Percentiles rank a stretch among this genome's conserved stretches.
phyloP scores from a whole-genome alignment of 1,140 invertebrate genomes.

The Oedothorax gibbosus region DNA sequence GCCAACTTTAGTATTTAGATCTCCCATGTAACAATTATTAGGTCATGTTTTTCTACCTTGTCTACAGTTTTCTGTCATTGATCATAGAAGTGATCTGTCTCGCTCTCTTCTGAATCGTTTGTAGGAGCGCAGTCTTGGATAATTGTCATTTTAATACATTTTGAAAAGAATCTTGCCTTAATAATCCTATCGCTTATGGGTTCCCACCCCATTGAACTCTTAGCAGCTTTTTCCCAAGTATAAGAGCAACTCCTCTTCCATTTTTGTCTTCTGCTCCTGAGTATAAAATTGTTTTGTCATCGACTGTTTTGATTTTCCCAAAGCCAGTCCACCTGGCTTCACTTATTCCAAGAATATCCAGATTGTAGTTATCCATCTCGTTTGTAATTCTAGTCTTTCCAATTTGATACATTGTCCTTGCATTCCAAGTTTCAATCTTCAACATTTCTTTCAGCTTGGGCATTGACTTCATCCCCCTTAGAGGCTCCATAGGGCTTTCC shows the following conservation, averaged over 20 bases:
- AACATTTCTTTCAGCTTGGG: not conserved
- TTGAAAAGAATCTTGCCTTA: not conserved
- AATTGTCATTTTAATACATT: not conserved
- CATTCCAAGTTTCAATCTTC: conserved; percentile 30
- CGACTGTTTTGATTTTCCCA: not conserved
- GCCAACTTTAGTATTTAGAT: too few relatives aligned
- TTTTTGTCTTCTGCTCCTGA: not conserved
- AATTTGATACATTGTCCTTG: not conserved
- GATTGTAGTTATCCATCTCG: too few relatives aligned
- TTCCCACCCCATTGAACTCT: not conserved
- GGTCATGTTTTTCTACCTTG: too few relatives aligned
- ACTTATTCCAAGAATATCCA: not conserved
- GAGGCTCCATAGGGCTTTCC: not conserved
- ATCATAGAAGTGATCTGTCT: too few relatives aligned
- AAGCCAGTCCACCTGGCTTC: conserved; percentile 10
- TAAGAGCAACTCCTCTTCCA: conserved; percentile 1
- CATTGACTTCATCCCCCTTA: conserved; percentile 22
- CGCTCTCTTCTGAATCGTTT: too few relatives aligned
- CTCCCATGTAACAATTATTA: too few relatives aligned
- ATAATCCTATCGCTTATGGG: not conserved
- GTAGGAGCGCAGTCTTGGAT: too few relatives aligned
- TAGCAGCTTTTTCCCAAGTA: not conserved
- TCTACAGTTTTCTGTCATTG: too few relatives aligned
- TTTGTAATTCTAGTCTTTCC: conserved; percentile 3
- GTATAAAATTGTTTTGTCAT: conserved; percentile 12